These are phyloP conservation scores for Acrocephalus scirpaceus DNA, from an alignment of 2,797 vertebrate species.

Conservation along the genomic window DNA sequence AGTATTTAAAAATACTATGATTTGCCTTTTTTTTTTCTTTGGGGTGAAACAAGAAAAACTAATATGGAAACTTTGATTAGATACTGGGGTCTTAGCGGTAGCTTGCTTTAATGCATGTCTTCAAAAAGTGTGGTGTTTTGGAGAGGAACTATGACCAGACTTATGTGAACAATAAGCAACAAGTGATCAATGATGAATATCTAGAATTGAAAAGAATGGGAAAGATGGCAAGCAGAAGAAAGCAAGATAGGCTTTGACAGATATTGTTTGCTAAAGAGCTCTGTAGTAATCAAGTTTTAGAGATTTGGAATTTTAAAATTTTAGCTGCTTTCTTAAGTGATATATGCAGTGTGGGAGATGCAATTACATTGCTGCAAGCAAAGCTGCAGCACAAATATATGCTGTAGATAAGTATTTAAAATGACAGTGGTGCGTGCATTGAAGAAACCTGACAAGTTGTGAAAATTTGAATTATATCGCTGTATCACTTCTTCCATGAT, in stretches of 20 bases:
- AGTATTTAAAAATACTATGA: neutral
- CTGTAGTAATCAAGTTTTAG: neutral
- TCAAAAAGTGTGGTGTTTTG: neutral
- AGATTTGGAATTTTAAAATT: neutral
- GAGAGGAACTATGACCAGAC: neutral
- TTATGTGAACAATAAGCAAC: neutral
- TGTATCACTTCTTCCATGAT: neutral
- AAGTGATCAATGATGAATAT: neutral
- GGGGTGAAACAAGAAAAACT: neutral
- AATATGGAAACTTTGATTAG: neutral
- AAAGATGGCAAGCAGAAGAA: neutral
- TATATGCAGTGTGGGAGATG: neutral
- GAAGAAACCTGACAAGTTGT: neutral
- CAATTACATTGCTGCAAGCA: neutral
- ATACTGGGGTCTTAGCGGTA: accelerated
- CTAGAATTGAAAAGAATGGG: neutral
- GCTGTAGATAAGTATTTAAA: neutral
- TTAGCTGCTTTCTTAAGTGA: neutral
- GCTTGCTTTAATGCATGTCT: neutral
- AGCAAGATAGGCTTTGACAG: neutral
- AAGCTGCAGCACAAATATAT: neutral
- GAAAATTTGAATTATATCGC: neutral
- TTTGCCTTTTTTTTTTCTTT: neutral
- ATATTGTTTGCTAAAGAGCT: neutral
- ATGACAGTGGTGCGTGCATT: neutral